Percentiles rank a stretch among this genome's conserved stretches.
phyloP scores from a whole-genome alignment of 2,888 invertebrate species.

The Plebejus argus region DNA sequence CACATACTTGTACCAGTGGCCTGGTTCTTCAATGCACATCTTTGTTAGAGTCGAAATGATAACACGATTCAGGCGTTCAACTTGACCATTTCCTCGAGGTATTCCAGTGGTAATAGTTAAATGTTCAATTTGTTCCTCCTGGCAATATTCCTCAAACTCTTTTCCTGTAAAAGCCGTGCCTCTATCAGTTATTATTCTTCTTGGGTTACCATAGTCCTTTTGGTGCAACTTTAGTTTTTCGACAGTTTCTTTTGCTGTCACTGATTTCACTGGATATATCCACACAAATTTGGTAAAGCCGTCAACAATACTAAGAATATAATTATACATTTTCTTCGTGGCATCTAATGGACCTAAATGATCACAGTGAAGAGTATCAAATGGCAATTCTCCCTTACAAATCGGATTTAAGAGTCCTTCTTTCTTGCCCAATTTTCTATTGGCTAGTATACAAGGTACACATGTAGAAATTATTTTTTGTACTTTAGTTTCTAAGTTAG shows the following conservation, averaged over 20 bases:
- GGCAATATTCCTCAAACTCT: conserved; percentile 43
- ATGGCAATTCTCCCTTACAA: conserved; percentile 39
- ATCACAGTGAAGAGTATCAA: conserved; percentile 43
- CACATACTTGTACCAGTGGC: conserved; percentile 35
- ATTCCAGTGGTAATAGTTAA: no score
- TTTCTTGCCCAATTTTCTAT: conserved; percentile 48
- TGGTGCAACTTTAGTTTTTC: conserved; percentile 45
- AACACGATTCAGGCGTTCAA: conserved; percentile 49
- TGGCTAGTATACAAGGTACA: conserved; percentile 45
- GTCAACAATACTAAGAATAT: conserved; percentile 54
- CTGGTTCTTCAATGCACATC: conserved; percentile 35
- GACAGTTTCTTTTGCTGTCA: conserved; percentile 49
- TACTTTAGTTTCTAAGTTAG: conserved; percentile 39
- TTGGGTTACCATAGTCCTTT: conserved; percentile 53
- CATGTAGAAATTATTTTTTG: conserved; percentile 37
- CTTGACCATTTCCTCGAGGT: conserved; percentile 23
- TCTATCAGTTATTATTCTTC: conserved; percentile 50
- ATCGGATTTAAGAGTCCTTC: conserved; percentile 41
- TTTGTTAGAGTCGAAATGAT: conserved; percentile 37
- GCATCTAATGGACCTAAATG: conserved; percentile 52
- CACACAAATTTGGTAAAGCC: conserved; percentile 55
- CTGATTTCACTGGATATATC: conserved; percentile 50
- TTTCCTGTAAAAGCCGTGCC: conserved; percentile 54
- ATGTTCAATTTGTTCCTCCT: no score
- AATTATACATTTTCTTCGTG: conserved; percentile 47